A percentile compares a stretch with the other conserved stretches of the same genome.
These are phyloP conservation scores for Catharus minimus DNA, from an alignment of 2,113 vertebrate species.

Conservation along the genomic window DNA sequence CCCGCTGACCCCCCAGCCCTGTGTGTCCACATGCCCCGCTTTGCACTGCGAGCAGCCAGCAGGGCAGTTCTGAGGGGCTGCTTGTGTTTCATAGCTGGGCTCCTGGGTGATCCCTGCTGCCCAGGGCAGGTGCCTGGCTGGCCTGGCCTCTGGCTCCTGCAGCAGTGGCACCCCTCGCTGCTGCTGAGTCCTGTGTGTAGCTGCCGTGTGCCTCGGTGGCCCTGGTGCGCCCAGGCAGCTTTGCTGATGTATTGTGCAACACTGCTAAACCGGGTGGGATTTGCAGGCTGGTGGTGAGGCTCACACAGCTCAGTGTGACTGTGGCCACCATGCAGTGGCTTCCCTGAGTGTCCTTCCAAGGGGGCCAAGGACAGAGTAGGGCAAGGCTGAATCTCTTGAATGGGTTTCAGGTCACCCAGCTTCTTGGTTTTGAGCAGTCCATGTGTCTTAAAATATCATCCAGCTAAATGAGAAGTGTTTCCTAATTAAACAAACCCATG, in stretches of 20 bases:
- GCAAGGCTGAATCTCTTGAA: not conserved
- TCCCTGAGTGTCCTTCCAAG: fast-evolving
- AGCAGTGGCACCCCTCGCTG: not conserved
- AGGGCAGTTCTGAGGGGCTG: not conserved
- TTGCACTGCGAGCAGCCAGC: not conserved
- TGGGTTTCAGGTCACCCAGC: not conserved
- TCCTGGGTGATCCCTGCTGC: not conserved
- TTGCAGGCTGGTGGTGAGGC: not conserved
- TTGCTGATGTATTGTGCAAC: fast-evolving
- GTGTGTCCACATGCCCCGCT: fast-evolving
- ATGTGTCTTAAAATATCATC: not conserved
- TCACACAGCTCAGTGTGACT: fast-evolving
- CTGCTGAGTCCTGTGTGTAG: not conserved
- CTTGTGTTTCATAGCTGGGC: not conserved
- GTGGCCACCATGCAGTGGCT: fast-evolving
- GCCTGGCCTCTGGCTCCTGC: not conserved
- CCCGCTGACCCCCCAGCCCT: not conserved
- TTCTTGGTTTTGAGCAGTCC: not conserved
- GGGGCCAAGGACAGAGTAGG: fast-evolving
- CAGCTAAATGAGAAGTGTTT: not conserved
- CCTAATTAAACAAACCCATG: not conserved
- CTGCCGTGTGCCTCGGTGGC: fast-evolving
- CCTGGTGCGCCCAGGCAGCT: not conserved
- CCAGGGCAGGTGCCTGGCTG: not conserved
- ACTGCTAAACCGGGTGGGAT: not conserved